Evolutionary conservation across 2,888 invertebrate species (phyloP).

Genomic region (Mesopsocus fuscifrons): DNA sequence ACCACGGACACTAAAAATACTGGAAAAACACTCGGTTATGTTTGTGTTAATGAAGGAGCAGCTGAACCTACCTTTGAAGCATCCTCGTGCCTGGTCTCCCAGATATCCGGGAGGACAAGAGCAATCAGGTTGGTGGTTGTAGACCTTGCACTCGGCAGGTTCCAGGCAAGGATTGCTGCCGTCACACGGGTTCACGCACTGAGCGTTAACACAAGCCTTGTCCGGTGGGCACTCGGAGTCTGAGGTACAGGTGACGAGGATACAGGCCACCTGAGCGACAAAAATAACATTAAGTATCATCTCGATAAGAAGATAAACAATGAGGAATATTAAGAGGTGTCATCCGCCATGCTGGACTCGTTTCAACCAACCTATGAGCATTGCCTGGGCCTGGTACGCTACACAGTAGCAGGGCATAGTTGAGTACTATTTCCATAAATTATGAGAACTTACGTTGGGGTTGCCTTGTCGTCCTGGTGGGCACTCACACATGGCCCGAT

Average conservation of each 20-base stretch:
- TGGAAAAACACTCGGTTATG: too few species aligned
- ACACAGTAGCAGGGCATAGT: too few species aligned
- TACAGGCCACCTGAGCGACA: too few species aligned
- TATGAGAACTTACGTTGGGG: too few species aligned
- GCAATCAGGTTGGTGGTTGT: constrained; percentile 58
- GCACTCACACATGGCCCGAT: constrained; percentile 69
- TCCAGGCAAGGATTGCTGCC: constrained; percentile 44
- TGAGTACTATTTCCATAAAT: too few species aligned
- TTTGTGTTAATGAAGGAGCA: constrained; percentile 2
- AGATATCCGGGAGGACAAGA: constrained; percentile 59
- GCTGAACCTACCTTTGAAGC: constrained; percentile 28
- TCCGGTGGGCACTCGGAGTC: constrained; percentile 64
- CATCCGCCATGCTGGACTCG: too few species aligned
- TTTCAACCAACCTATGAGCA: too few species aligned
- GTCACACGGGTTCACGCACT: constrained; percentile 60
- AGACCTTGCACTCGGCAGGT: constrained; percentile 55
- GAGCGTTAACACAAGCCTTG: constrained; percentile 61
- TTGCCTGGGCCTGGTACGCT: too few species aligned
- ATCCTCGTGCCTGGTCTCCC: constrained; percentile 41
- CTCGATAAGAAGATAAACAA: too few species aligned
- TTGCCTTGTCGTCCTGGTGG: constrained; percentile 64
- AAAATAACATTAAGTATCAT: too few species aligned
- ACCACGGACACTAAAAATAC: too few species aligned
- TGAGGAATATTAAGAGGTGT: too few species aligned
- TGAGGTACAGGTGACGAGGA: constrained; percentile 57